Evolutionary conservation across 2,797 vertebrate species (phyloP), one percentile per base, ranked within the genome.

Genomic region (Nyctalus aviator): DNA sequence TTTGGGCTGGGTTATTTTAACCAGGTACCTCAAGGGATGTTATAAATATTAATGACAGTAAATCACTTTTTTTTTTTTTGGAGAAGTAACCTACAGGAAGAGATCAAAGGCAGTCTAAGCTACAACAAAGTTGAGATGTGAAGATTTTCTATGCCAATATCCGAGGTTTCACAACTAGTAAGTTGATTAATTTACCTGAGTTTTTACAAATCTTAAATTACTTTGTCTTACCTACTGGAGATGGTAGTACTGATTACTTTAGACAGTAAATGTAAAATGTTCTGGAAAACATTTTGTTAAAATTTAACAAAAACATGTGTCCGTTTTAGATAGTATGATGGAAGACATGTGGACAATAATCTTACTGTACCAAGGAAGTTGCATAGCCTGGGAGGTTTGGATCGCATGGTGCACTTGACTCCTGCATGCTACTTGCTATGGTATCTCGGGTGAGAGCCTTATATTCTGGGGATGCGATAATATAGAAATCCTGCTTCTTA

Each of bases 231-330:
- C 21, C 27, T 46, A 35, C 20, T 46, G 41, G 18, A 95, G 2
- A 79, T 7, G 23, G 48, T 41, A 81, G 3, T 82, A 7, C 82
- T n/a, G 9, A 62, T 71, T 86, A 62, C 5, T 11, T 69, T 88
- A 71, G n/a, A 46, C 2, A 85, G 32, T 32, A 79, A 35, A 59
- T 46, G 20, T 76, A 83, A 84, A 50, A 35, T 71, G 15, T 32
- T 87, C 88, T 88, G 35, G 72, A 93, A 82, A 68, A 25, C 27
- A 79, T 84, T n/a, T n/a, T n/a, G n/a, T n/a, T n/a, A 20, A 55
- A 50, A 55, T 55, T 11, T 46, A 35, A 25, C 59, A 77, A 41
- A 44, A 73, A 78, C 23, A 82, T 6, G 4, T 69, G 59, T 59
- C 37, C 41, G 12, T 86, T 64, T 73, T 68, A 46, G 86, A 83